Evolutionary conservation across 2,888 invertebrate genomes (phyloP).

Genomic region (Agrenia bidenticulata): DNA sequence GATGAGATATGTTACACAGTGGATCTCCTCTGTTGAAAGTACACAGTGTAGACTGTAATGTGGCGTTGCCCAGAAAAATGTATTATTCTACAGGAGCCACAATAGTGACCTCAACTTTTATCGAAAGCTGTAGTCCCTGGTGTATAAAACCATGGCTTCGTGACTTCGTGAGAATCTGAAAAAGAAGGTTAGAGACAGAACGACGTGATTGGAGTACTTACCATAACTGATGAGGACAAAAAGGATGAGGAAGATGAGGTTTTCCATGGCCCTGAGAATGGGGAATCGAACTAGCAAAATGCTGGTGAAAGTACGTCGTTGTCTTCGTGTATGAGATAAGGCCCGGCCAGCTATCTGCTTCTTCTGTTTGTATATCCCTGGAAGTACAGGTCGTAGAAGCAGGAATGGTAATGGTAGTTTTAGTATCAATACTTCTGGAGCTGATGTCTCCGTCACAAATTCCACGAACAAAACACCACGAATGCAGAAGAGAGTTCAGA

Average conservation of each 20-base stretch:
- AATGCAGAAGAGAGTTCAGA: slow-evolving; percentile 10
- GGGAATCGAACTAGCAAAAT: not conserved
- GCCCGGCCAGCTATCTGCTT: not conserved
- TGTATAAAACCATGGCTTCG: too few species aligned
- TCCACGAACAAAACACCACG: slow-evolving; percentile 2
- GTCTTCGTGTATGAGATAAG: slow-evolving; percentile 1
- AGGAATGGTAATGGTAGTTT: not conserved
- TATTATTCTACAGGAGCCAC: too few species aligned
- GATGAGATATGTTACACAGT: too few species aligned
- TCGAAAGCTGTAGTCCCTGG: too few species aligned
- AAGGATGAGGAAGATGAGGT: slow-evolving; percentile 46
- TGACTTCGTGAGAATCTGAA: too few species aligned
- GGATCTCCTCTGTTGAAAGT: too few species aligned
- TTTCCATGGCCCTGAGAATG: slow-evolving; percentile 43
- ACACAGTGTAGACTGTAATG: too few species aligned
- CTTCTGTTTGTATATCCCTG: not conserved
- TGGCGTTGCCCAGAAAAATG: too few species aligned
- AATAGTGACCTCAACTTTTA: too few species aligned
- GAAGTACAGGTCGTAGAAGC: too few species aligned
- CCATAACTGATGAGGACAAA: slow-evolving; percentile 47
- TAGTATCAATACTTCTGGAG: not conserved
- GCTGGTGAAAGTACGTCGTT: too few species aligned
- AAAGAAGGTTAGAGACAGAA: not conserved
- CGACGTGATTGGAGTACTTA: slow-evolving; percentile 26
- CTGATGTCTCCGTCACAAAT: slow-evolving; percentile 9